Conservation (phyloP, 35 echinoderm and acorn worm genomes). For the Apostichopus californicus region DNA sequence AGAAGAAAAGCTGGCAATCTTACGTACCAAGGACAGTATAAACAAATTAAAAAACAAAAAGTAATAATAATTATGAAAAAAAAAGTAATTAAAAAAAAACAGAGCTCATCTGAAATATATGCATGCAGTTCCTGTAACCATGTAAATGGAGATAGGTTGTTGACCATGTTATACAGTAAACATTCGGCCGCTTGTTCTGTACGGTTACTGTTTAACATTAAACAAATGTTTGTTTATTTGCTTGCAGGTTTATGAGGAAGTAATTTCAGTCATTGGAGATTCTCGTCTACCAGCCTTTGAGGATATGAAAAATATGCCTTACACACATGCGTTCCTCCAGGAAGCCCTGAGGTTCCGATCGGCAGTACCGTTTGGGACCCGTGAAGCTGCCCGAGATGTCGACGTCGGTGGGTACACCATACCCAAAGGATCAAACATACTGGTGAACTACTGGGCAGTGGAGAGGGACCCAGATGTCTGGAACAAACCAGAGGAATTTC, state of each 20-base stretch:
- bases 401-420: constrained; percentile 12
- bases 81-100: no score
- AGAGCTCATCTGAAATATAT: no score
- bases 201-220: no score
- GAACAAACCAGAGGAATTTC: constrained; percentile 7
- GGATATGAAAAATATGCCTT: not conserved
- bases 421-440: constrained; percentile 5
- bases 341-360: constrained; percentile 2
- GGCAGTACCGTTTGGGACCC: constrained; percentile 6
- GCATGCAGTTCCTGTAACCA: no score
- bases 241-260: constrained; percentile 1
- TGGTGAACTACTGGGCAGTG: constrained; percentile 14
- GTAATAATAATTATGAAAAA: no score
- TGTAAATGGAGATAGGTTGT: no score
- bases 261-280: not conserved
- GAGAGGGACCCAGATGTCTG: constrained; percentile 2
- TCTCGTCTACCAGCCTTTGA: not conserved
- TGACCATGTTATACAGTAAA: no score
- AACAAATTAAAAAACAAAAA: no score
- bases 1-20: no score
- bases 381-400: not conserved
- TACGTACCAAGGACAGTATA: no score
- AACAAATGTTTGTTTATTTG: no score
- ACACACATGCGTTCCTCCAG: constrained; percentile 16
- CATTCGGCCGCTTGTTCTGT: no score